phyloP scores from a whole-genome alignment of 2,888 invertebrate genomes.

The Clepsis dumicolana region DNA sequence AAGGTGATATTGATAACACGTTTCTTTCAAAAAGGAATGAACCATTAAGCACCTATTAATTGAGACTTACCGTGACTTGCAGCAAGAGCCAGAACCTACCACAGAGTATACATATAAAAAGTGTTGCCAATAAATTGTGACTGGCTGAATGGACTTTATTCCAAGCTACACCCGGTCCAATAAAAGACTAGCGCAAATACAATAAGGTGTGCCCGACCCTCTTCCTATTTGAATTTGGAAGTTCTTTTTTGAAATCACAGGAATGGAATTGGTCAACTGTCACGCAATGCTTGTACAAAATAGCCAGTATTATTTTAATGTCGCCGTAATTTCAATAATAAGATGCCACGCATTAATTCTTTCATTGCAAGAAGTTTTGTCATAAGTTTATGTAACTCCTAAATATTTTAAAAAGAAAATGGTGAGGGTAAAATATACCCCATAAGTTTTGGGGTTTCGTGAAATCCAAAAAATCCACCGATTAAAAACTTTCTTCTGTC shows the following conservation, averaged over 20 bases:
- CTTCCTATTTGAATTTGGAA: constrained; percentile 33
- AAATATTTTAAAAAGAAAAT: too few species aligned
- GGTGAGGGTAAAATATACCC: too few species aligned
- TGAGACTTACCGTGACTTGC: background rate
- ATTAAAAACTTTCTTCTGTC: background rate
- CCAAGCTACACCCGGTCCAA: constrained; percentile 22
- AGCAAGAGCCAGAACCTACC: background rate
- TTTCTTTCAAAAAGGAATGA: too few species aligned
- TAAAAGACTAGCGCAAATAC: constrained; percentile 21
- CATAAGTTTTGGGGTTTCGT: too few species aligned
- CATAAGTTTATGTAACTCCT: too few species aligned
- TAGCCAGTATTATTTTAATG: constrained; percentile 7
- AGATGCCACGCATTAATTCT: too few species aligned
- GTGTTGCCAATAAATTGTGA: constrained; percentile 15
- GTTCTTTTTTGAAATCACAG: constrained; percentile 31
- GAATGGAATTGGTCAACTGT: constrained; percentile 31
- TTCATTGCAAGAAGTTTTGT: too few species aligned
- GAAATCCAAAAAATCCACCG: background rate
- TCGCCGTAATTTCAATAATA: too few species aligned
- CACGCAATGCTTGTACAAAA: constrained; percentile 9
- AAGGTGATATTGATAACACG: too few species aligned
- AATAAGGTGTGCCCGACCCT: constrained; percentile 31
- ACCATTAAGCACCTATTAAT: background rate
- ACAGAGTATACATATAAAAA: background rate
- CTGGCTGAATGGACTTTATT: constrained; percentile 22